phyloP scores from a whole-genome alignment of 2,888 invertebrate species.

The Anoplius nigerrimus region DNA sequence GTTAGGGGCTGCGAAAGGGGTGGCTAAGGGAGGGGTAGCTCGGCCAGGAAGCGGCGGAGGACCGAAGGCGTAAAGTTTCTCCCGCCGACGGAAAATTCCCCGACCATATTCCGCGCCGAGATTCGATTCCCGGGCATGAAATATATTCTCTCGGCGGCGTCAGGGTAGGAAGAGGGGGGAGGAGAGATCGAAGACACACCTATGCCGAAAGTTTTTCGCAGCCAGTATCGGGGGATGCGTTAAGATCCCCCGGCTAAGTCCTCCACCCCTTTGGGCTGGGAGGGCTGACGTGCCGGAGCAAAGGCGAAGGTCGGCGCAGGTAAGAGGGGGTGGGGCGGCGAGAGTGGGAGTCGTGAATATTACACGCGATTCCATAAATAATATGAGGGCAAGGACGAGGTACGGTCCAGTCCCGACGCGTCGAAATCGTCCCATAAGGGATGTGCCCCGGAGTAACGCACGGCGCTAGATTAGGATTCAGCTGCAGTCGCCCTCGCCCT shows the following conservation, averaged over 20 bases:
- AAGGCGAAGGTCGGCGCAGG: background rate
- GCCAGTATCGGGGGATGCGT: background rate
- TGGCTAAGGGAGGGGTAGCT: no score
- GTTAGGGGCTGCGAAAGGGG: no score
- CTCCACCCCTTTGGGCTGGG: background rate
- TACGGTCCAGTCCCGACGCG: constrained; percentile 39
- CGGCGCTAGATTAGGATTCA: constrained; percentile 56
- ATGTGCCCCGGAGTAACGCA: constrained; percentile 18
- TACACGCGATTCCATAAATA: constrained; percentile 51
- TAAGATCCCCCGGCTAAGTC: constrained; percentile 8
- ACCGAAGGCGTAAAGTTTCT: no score
- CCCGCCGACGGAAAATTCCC: no score
- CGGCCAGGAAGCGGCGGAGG: no score
- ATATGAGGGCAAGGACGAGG: constrained; percentile 32
- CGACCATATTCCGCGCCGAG: no score
- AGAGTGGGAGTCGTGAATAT: constrained; percentile 39
- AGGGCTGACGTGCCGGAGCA: constrained; percentile 19
- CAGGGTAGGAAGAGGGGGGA: constrained; percentile 6
- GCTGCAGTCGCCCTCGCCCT: constrained; percentile 53
- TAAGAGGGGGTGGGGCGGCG: constrained; percentile 3
- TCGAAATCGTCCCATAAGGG: constrained; percentile 49
- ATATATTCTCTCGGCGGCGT: no score
- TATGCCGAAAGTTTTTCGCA: no score
- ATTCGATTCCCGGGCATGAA: no score
- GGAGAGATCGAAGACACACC: no score